Evolutionary conservation across 1,140 invertebrate genomes (phyloP), one percentile per base, ranked within the genome.

Genomic region (Micrasema longulum): DNA sequence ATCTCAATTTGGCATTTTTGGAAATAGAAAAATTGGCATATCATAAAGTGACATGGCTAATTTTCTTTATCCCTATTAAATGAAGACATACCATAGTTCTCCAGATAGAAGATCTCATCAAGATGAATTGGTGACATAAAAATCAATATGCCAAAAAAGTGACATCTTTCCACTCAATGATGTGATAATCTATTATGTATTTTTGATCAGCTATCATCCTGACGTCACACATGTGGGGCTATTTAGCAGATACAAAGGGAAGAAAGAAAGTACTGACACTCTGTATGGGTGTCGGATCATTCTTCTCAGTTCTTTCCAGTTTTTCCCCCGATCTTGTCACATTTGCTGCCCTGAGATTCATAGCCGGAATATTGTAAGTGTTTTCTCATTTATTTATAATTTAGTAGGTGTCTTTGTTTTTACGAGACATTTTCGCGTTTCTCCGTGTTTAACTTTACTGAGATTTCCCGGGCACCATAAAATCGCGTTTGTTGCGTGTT

Each of bases 161-260:
- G 20, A 5, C n/a, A n/a, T n/a, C n/a, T n/a, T n/a, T 41, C 6
- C 12, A 38, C 11, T 41, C 11, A 41, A 41, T 12, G 14, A 41
- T n/a, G n/a, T n/a, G n/a, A n/a, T n/a, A n/a, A 9, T 45, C 4
- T 23, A 52, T 20, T 22, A 23, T 23, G 20, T 23, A 1, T 53
- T 53, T 10, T 31, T n/a, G 11, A 22, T 53, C 50, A 71, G 60
- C 41, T 12, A 71, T 71, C 36, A 53, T 71, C 3, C 1, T 71
- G 26, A 71, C 69, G 9, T 64, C 69, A 14, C 60, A 71, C 41
- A 53, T 71, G 41, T 71, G 69, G 69, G 69, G 69, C 2, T 71
- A 64, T n/a, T 48, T 71, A 11, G 69, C 69, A 2, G 69, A 71
- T 36, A 71, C 69, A 9, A 50, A 35, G 20, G 69, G 69, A 9